Conservation (phyloP, 2,113 vertebrate genomes). For the Clupea harengus region DNA sequence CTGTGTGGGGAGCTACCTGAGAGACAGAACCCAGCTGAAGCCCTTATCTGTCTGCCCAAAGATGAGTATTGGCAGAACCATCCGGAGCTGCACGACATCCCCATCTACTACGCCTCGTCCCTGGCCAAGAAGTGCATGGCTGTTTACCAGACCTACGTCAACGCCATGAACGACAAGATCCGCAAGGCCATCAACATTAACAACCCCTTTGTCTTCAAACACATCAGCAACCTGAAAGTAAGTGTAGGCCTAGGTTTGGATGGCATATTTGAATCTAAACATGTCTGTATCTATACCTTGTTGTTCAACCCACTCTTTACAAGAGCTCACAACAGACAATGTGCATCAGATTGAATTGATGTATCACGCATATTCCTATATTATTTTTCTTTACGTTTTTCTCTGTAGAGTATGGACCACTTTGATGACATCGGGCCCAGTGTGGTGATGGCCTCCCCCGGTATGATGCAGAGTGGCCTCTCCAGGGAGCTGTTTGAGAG, state of each 20-base stretch:
- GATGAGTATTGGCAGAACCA: constrained; percentile 99
- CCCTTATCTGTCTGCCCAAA: constrained; percentile 43
- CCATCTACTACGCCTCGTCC: constrained; percentile 96
- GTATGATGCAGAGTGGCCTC: constrained; percentile 98
- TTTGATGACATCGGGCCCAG: constrained; percentile 99
- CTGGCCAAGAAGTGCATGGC: constrained; percentile 99
- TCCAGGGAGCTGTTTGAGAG: constrained; percentile 97
- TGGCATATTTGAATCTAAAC: neutral
- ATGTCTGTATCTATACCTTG: neutral
- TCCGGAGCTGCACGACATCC: constrained; percentile 96
- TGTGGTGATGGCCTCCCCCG: constrained; percentile 97
- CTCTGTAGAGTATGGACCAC: constrained; percentile 92
- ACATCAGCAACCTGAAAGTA: constrained; percentile 98
- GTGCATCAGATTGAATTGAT: neutral
- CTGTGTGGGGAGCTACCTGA: no score
- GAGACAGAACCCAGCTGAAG: no score
- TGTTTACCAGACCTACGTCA: constrained; percentile 96
- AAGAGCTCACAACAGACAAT: neutral
- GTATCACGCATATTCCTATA: neutral
- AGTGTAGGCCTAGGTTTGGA: constrained; percentile 26
- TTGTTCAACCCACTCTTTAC: neutral
- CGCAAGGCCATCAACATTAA: constrained; percentile 98
- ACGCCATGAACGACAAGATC: constrained; percentile 99
- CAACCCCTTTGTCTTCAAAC: constrained; percentile 98
- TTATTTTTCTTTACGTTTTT: neutral